Evolutionary conservation across 2,888 invertebrate genomes (phyloP), one percentile per base, ranked within the genome.

Genomic region (Drosophila melanosoma): DNA sequence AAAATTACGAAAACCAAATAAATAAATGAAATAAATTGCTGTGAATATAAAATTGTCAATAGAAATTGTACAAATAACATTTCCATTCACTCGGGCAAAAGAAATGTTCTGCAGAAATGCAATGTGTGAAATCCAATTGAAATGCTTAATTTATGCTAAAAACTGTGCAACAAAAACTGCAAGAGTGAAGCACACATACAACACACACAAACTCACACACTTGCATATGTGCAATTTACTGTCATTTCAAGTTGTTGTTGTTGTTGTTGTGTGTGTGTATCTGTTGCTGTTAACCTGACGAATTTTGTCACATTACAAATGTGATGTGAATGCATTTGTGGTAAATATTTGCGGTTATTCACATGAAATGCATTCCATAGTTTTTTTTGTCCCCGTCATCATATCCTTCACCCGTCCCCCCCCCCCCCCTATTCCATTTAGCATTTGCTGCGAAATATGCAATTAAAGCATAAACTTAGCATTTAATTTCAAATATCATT

Each of bases 311-410:
- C 75, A 64, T 82, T 74, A 75, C 79, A 81, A 81, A 79, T 74
- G 72, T 73, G 73, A 75, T 74, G 81, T 69, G 75, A 79, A 81
- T 79, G 71, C 77, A 63, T 82, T 81, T 81, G 89, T 69, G 90
- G 88, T 77, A 88, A 87, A 88, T 82, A 83, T 89, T 87, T 90
- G 87, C 77, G 87, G 90, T 83, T 90, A 88, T 87, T 86, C 83
- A 83, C 90, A 89, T 87, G 88, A 87, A 87, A 90, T 90, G 86
- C 87, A 75, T 69, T 77, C 77, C 88, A 72, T 82, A 68, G 56
- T 74, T 76, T 76, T 67, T 58, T 67, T 58, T 56, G n/a, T 52
- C 23, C 35, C 60, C 12, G 51, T 11, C 23, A 61, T 48, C 51
- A 49, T 42, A 49, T 42, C 49, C 20, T 48, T 48, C 68, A 76